A percentile compares a stretch with the other conserved stretches of the same genome.
These are phyloP conservation scores for Muscina levida DNA, from an alignment of 2,888 invertebrate species.

Conservation along the genomic window DNA sequence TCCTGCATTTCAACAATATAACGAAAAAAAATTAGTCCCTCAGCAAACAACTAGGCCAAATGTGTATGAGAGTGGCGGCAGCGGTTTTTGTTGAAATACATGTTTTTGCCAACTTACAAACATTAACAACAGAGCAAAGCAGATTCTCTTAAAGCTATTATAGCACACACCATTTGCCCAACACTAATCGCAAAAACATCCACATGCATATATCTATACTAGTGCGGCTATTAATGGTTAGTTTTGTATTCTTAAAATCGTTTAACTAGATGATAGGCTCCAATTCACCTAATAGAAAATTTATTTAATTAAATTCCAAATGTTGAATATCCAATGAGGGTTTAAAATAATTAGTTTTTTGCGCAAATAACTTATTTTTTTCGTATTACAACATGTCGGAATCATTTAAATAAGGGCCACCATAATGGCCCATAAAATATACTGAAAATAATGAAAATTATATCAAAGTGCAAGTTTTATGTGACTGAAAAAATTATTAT, in stretches of 20 bases:
- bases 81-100: conserved; percentile 41
- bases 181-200: conserved; percentile 27
- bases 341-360: too few species aligned
- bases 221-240: too few species aligned
- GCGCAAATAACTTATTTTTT: too few species aligned
- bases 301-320: too few species aligned
- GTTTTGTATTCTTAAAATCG: too few species aligned
- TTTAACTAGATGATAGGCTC: too few species aligned
- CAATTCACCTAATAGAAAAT: too few species aligned
- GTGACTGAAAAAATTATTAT: conserved; percentile 44
- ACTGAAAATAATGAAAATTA: too few species aligned
- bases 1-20: conserved; percentile 60
- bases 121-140: conserved; percentile 48
- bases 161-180: conserved; percentile 36
- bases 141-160: conserved; percentile 42
- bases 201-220: conserved; percentile 14
- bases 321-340: too few species aligned
- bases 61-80: conserved; percentile 43
- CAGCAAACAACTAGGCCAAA: conserved; percentile 59
- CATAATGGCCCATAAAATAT: too few species aligned
- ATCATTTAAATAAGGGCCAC: too few species aligned
- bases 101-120: conserved; percentile 50
- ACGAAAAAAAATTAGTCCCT: conserved; percentile 56
- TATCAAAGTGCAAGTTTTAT: conserved; percentile 46
- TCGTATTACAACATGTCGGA: too few species aligned